Base-by-base conservation (phyloP, 2,113 vertebrate species). In the Sinocyclocheilus anshuiensis region DNA sequence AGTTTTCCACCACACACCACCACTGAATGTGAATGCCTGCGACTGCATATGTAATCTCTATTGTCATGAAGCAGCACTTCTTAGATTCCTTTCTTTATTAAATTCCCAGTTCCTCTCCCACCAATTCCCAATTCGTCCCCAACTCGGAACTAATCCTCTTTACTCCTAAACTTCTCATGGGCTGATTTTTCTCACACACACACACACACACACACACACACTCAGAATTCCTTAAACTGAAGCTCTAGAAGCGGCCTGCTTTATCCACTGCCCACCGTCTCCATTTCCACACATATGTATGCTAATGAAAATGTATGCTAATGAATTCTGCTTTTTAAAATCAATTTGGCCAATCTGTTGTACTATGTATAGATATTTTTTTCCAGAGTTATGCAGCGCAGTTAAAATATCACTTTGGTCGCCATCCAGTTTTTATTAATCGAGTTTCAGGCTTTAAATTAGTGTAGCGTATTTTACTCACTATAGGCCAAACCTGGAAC, bases 121-220 rank as follows among this genome's bases (percentile, higher is more conserved):
- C 45, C 42, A 36, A 67, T 55, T 85, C 84, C 84, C 72, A 77
- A 83, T 78, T 61, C 61, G 26, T 65, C 29, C 45, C 77, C 67
- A 72, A 75, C 71, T 69, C 11, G 12, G 78, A 63, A 42, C 85
- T 86, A 86, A 86, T 86, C 85, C 85, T 86, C 78, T 86, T 86
- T 86, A 61, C 85, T 81, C 33, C 36, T 20, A 42, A 81, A 71
- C 77, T 77, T 72, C 67, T 81, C 76, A 65, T 79, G 26, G 57
- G 67, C 78, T 72, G 63, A 61, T 71, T 20, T 76, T 80, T 36
- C 12, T 79, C 42, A 36, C 36, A 36, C 36, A 36, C 36, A 36
- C 39, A 45, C 42, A 45, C 65, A 67, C 15, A 33, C 65, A 69
- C 65, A 75, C 48, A 15, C 65, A 55, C 55, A 33, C 12, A 42